Evolutionary conservation across 2,113 vertebrate genomes (phyloP), one percentile per base, ranked within the genome.

Genomic region (Alligator mississippiensis): DNA sequence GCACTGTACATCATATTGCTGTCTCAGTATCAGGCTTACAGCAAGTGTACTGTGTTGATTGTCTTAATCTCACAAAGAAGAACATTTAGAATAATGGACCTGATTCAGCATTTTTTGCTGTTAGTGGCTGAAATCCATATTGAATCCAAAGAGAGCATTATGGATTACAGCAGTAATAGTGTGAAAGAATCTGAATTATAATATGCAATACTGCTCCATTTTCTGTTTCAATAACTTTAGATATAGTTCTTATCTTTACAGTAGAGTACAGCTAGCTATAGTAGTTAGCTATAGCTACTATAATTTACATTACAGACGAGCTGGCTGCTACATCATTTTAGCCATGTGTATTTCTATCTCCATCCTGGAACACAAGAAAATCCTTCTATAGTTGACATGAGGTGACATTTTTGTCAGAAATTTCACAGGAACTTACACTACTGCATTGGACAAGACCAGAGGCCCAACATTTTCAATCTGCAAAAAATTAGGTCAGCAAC

Each of bases 71-170:
- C 58, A 38, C 75, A 83, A 93, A 90, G 38, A 38, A 85, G 58
- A 89, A 89, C 81, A 81, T 77, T 87, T 82, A 85, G 79, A 86
- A 93, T 30, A 87, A 88, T 4, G 4, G 87, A 38, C 54, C 82
- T n/a, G 30, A 7, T 28, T 82, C 86, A 74, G 5, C 34, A 55
- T 81, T 61, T 5, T 0, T 85, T 92, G 27, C 55, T 14, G 78
- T 12, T 63, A 68, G 88, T 38, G 17, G 58, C 72, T 91, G 92
- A 55, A 74, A 24, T 83, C 85, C 54, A 57, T 38, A 61, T 25
- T 58, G 81, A 22, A 28, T 81, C 22, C 0, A 7, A 83, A 27
- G 27, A 77, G 83, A 79, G 58, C 93, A 79, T 2, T 72, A 11
- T 34, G 17, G 19, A 72, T 22, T 72, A 5, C 18, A 11, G n/a